Conservation (phyloP, 1,140 invertebrate genomes). For the Amphibalanus amphitrite region DNA sequence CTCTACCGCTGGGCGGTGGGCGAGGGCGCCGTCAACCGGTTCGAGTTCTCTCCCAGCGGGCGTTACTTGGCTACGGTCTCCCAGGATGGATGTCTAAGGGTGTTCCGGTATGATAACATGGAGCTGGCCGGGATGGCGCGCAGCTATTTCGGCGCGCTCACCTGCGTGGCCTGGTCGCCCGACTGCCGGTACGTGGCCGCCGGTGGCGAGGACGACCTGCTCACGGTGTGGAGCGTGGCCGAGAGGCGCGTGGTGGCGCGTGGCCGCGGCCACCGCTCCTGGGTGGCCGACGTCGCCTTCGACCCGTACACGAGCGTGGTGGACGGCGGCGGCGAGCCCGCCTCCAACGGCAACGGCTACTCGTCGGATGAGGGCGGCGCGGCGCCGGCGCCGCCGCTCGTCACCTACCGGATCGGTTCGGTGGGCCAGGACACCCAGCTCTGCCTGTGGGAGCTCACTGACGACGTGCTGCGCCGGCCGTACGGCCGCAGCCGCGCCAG, state of each 20-base stretch:
- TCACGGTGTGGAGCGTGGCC: slow-evolving; percentile 90
- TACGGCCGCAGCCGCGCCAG: slow-evolving; percentile 16
- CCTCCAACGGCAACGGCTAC: slow-evolving; percentile 14
- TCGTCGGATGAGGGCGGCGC: slow-evolving; percentile 18
- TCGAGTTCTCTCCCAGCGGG: slow-evolving; percentile 90
- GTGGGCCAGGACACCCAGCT: slow-evolving; percentile 96
- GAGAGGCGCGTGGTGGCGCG: slow-evolving; percentile 86
- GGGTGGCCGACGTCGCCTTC: slow-evolving; percentile 94
- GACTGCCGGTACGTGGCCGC: slow-evolving; percentile 89
- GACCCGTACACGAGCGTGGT: slow-evolving; percentile 67
- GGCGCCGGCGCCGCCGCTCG: slow-evolving; percentile 24
- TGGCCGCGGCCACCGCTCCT: slow-evolving; percentile 81
- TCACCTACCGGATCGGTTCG: slow-evolving; percentile 77
- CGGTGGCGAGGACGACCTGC: slow-evolving; percentile 95
- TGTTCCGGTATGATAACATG: slow-evolving; percentile 96
- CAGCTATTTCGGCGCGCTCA: slow-evolving; percentile 88
- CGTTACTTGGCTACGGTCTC: slow-evolving; percentile 79
- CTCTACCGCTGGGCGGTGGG: slow-evolving; percentile 63
- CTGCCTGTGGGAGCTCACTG: slow-evolving; percentile 96
- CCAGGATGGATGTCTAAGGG: slow-evolving; percentile 88
- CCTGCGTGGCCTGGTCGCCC: slow-evolving; percentile 94
- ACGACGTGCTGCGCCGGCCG: slow-evolving; percentile 53
- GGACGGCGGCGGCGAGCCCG: slow-evolving; percentile 25
- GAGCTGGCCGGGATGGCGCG: slow-evolving; percentile 75
- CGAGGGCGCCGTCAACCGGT: slow-evolving; percentile 79